These are phyloP conservation scores for Xestia ashworthii DNA, from an alignment of 2,888 invertebrate species.

Conservation along the genomic window DNA sequence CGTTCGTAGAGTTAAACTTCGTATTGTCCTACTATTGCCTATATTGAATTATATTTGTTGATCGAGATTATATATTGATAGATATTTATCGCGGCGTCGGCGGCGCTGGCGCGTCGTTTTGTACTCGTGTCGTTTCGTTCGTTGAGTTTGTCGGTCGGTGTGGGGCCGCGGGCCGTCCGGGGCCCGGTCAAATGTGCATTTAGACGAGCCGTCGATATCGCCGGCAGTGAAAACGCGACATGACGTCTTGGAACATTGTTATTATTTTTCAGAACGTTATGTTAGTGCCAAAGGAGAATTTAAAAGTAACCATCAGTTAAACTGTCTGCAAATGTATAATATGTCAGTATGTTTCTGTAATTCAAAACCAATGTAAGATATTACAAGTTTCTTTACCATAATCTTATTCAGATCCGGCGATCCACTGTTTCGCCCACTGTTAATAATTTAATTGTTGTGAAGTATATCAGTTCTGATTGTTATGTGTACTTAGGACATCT, in stretches of 20 bases:
- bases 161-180: slow-evolving; percentile 76
- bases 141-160: slow-evolving; percentile 79
- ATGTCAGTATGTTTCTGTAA: slow-evolving; percentile 32
- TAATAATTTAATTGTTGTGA: slow-evolving; percentile 50
- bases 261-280: slow-evolving; percentile 71
- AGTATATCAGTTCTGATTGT: slow-evolving; percentile 51
- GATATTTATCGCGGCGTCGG: slow-evolving; percentile 85
- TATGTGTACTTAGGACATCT: slow-evolving; percentile 62
- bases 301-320: slow-evolving; percentile 48
- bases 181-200: slow-evolving; percentile 58
- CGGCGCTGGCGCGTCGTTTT: slow-evolving; percentile 70
- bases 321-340: slow-evolving; percentile 53
- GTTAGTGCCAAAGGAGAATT: slow-evolving; percentile 79
- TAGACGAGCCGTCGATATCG: slow-evolving; percentile 75
- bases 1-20: slow-evolving; percentile 83
- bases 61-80: slow-evolving; percentile 86
- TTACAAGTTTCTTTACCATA: slow-evolving; percentile 42
- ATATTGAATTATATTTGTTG: slow-evolving; percentile 88
- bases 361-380: slow-evolving; percentile 43
- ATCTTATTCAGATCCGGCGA: slow-evolving; percentile 33
- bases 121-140: slow-evolving; percentile 71
- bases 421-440: slow-evolving; percentile 19
- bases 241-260: slow-evolving; percentile 64
- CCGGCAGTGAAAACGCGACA: slow-evolving; percentile 82
- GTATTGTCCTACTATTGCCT: slow-evolving; percentile 85